Base-by-base conservation (phyloP, 2,113 vertebrate genomes). In the Zapornia atra region DNA sequence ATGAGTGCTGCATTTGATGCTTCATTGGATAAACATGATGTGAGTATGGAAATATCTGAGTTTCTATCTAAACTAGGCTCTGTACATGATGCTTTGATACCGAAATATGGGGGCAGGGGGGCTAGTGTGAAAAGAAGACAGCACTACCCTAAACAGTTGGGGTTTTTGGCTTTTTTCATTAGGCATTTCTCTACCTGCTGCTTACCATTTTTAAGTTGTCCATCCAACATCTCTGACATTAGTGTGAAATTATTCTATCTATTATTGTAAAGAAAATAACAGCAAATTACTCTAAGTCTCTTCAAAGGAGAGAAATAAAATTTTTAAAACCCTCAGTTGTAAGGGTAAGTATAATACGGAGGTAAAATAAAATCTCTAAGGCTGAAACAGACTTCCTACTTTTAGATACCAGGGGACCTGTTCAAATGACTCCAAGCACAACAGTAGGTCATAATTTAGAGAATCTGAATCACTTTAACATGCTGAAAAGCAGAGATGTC, bases 391-490 rank as follows among this genome's bases (percentile, higher is more conserved):
- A 51, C 48, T 91, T 92, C 75, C 75, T 87, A 78, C 63, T 70
- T 92, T 85, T 70, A 85, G 59, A 48, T 92, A 89, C 26, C 59
- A 72, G 51, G 33, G 15, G 40, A 42, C 22, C 60, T 83, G 51
- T 69, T 94, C 77, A 77, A 64, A 69, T 76, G 46, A 86, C 86
- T 91, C 78, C n/a, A 54, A 85, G 46, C 59, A 88, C 75, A 91
- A 93, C 77, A 95, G 46, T 54, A 83, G 66, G 86, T 56, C 53
- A 11, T 64, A 88, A 95, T 87, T 88, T 63, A 79, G 38, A 89
- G 65, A 8, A 50, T 51, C 68, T 86, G 56, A 96, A 51, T 57
- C 85, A 25, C 46, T 73, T 94, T 88, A 90, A 56, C 82, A 72
- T 85, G 79, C 46, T 10, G 22, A 94, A 96, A 95, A 89, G 2